Base-by-base conservation (phyloP, 2,797 vertebrate genomes). In the Lepus oiostolus region DNA sequence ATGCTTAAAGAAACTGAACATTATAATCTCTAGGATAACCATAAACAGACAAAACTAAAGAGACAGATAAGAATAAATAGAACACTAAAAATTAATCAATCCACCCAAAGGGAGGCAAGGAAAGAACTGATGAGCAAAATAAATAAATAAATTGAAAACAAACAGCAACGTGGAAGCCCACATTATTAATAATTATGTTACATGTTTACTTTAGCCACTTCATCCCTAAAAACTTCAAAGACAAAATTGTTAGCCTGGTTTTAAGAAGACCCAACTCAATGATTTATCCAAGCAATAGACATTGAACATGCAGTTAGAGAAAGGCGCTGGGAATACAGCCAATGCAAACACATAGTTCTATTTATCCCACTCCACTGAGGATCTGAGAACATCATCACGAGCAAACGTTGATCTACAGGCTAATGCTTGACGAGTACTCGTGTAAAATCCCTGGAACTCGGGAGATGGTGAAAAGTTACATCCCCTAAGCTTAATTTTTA, bases 1-100 rank as follows among this genome's bases (percentile, higher is more conserved):
- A 58, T 58, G 14, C 19, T 58, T 58, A 17, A 58, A 58, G 54
- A 58, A 67, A 68, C 7, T 68, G 62, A 77, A 6, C 28, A 58
- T 67, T 79, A 54, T 58, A 77, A 54, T 67, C 24, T 65, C 74
- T 38, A 67, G 42, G 38, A 24, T 67, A 54, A 67, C 50, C 47
- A 68, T 67, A 54, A 88, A 77, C n/a, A 54, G 17, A 67, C 11
- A 77, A 77, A 76, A 77, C n/a, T 88, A 67, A 38, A 88, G 67
- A 67, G 42, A 76, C 21, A 35, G 32, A 42, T 17, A 70, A n/a
- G 4, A 67, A 24, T 38, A 47, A 67, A n/a, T 4, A 65, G 1
- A 47, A 82, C 24, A 50, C 4, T 81, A 47, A 47, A 47, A 47
- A 47, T 47, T 47, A 47, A 28, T 42, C 6, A 28, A n/a, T 76